Evolutionary conservation across 2,797 vertebrate genomes (phyloP), one percentile per base, ranked within the genome.

Genomic region (Myotis planiceps): DNA sequence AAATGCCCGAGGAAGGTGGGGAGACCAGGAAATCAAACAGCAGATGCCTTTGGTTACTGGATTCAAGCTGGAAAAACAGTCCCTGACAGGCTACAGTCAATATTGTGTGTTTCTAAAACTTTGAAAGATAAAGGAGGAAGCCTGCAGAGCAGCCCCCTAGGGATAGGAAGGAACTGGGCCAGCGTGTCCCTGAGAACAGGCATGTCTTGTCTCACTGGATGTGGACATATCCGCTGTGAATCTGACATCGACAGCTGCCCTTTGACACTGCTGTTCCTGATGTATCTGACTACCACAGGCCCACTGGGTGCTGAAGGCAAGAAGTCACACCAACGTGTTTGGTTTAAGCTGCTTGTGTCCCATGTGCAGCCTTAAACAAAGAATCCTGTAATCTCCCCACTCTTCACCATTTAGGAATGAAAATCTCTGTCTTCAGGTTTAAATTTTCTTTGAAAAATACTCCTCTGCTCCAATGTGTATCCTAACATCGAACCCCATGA

Each of bases 51-150:
- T 88, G 76, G 66, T 75, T 86, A 84, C 76, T 83, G 66, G 66
- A 87, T 10, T 83, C 90, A 95, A 94, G 94, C 88, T 95, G 91
- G 58, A 89, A 96, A 96, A 96, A 96, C 90, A 96, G 94, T 74
- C 27, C 58, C 53, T 47, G 86, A 81, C 2, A 76, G 49, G 49
- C 55, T 74, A 39, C 8, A 74, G 45, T 88, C 34, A 5, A 74
- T 92, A 16, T 0, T 88, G 63, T 85, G 21, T 94, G 72, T 81
- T 91, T 95, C 87, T 60, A 89, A 85, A 82, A 93, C 72, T 93
- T 79, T 81, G 81, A 93, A 96, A 96, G 95, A 93, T 92, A 97
- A 97, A 94, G 60, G 49, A 93, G 88, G 95, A 97, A 96, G 83
- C 84, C 75, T 95, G 92, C 76, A 79, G 71, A 45, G 49, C 29